Evolutionary conservation across 2,113 vertebrate genomes (phyloP), one percentile per base, ranked within the genome.

Genomic region (Cynocephalus volans): DNA sequence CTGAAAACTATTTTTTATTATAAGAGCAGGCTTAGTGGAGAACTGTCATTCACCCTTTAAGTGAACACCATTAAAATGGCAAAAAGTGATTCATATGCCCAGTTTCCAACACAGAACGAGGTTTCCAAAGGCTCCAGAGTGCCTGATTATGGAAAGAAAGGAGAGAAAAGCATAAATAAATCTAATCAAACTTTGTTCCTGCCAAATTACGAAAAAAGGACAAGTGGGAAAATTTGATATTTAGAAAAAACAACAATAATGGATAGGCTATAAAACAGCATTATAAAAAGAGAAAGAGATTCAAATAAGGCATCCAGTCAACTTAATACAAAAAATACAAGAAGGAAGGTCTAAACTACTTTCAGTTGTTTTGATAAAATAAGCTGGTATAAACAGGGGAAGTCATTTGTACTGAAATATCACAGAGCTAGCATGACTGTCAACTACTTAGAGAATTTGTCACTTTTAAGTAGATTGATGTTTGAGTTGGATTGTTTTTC

Each of bases 401-500:
- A 85, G 88, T 97, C 58, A 64, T 5, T 88, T 90, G 4, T 73
- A 80, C 65, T 88, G 41, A 93, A 97, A 93, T 97, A 93, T 79
- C 81, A 70, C 41, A 76, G 50, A 88, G 8, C 10, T 88, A 95
- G 80, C 52, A 88, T 77, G 60, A 95, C 65, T 96, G 65, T 88
- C 90, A 97, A 86, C 31, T 83, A 76, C 65, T 97, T 91, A 88
- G 12, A 91, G 21, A 93, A 96, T 84, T 88, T 91, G 56, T 67
- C 60, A 69, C n/a, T 97, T 96, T 96, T 72, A 91, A 95, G 86
- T 23, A 96, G 64, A 96, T 52, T 96, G 67, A 88, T 85, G 50
- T 50, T 95, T 90, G 36, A 96, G 77, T 88, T 88, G 14, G 19
- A 58, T 85, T 90, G 19, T 67, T 85, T 62, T 72, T 93, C 33